Conservation (phyloP, 2,113 vertebrate genomes). For the Hypomesus transpacificus region DNA sequence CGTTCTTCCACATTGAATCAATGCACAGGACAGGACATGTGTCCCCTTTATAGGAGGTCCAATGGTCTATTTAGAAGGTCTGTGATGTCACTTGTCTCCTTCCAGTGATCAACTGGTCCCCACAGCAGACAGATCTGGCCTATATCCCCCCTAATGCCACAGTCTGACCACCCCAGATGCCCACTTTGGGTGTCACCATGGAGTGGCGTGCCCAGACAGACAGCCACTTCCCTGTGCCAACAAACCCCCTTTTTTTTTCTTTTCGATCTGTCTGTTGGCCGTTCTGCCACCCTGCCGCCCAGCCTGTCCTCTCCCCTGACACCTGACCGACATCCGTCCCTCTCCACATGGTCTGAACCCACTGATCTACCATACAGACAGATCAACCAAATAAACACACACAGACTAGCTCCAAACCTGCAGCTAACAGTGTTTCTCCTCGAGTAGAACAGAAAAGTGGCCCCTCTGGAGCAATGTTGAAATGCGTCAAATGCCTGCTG, state of each 20-base stretch:
- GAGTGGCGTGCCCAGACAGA: constrained; percentile 4
- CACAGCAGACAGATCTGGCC: neutral
- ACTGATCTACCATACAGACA: neutral
- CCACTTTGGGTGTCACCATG: neutral
- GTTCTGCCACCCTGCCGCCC: neutral
- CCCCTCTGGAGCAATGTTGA: too few relatives aligned
- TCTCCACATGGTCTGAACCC: neutral
- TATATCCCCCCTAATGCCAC: neutral
- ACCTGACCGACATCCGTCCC: constrained; percentile 2
- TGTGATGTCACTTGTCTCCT: neutral
- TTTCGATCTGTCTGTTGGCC: neutral
- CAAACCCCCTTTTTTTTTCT: neutral
- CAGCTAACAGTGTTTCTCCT: too few relatives aligned
- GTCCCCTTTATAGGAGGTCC: too few relatives aligned
- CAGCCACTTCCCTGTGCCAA: neutral
- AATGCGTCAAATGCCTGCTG: too few relatives aligned
- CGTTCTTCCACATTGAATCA: too few relatives aligned
- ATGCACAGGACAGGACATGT: too few relatives aligned
- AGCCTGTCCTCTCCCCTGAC: neutral
- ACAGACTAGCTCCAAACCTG: neutral
- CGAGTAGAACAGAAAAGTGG: too few relatives aligned
- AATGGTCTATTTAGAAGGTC: neutral
- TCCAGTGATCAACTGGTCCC: neutral
- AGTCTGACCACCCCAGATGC: neutral
- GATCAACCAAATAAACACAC: neutral